phyloP scores from a whole-genome alignment of 2,113 vertebrate genomes.

The Camelus dromedarius region DNA sequence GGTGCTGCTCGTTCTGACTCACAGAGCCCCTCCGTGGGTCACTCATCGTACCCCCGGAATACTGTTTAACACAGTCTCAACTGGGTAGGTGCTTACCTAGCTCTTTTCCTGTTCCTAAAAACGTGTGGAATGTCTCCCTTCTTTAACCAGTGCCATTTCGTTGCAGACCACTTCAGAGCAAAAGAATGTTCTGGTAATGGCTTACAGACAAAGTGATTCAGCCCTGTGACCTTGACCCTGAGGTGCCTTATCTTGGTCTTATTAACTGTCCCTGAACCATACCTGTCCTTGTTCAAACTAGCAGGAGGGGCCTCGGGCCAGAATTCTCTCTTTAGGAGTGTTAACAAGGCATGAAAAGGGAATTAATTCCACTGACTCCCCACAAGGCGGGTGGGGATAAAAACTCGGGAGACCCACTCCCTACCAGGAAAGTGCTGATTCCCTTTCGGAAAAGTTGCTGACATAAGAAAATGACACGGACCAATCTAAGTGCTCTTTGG shows the following conservation, averaged over 20 bases:
- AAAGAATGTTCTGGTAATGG: background rate
- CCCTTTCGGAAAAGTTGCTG: background rate
- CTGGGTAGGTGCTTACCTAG: background rate
- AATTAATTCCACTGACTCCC: background rate
- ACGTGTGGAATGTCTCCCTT: slow-evolving; percentile 4
- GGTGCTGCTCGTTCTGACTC: background rate
- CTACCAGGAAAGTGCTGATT: background rate
- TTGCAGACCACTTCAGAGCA: slow-evolving; percentile 28
- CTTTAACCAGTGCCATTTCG: slow-evolving; percentile 23
- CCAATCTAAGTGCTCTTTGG: background rate
- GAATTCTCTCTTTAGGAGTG: background rate
- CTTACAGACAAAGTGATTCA: background rate
- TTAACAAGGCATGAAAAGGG: background rate
- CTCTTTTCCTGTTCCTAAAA: slow-evolving; percentile 2
- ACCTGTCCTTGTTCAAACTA: background rate
- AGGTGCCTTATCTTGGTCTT: background rate
- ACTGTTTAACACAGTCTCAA: background rate
- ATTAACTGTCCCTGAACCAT: background rate
- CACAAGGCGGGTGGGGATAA: background rate
- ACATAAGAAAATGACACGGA: background rate
- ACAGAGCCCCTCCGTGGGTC: background rate
- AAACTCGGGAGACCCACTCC: background rate
- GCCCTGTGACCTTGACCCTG: background rate
- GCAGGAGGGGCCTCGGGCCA: background rate
- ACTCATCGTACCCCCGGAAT: background rate